Base-by-base conservation (phyloP, 2,888 invertebrate genomes). In the Tortricodes alternella region DNA sequence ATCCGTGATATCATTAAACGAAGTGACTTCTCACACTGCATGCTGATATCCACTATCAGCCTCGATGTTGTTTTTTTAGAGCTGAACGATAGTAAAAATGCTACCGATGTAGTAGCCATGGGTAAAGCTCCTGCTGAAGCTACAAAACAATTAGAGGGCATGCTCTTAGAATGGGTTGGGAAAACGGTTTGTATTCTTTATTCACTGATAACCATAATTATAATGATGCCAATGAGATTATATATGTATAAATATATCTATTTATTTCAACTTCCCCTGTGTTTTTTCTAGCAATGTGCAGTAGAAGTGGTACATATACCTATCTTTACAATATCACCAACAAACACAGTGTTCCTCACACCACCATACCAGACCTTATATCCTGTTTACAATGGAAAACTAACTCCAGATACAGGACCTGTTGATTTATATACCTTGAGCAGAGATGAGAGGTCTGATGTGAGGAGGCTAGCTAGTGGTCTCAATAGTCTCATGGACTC, bases 261-360 rank as follows among this genome's bases (percentile, higher is more conserved):
- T 15, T 5, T 11, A n/a, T 37, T 3, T 37, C 9, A 9, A 3
- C 8, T 2, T 6, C 2, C 13, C 5, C 9, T 37, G 8, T 37
- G 37, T 55, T 48, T 57, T 48, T 91, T 92, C 43, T 83, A 94
- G 94, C 91, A 92, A 78, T 91, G 89, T 67, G 84, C 90, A 53
- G 92, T 92, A 3, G 93, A 94, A 74, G 89, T 93, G 21, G 83
- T 92, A 6, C 93, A 93, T 66, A 82, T 92, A 59, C 94, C 95
- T 41, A 83, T 95, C 43, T 93, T 93, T 52, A 80, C 92, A 15
- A 90, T 92, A 37, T 79, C 92, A 21, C 78, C 94, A 32, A 92
- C 92, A 43, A 91, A 92, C 68, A 80, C 90, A 52, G 71, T 94
- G 13, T 94, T 95, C 67, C 81, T 94, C 1, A 92, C 93, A 8